phyloP scores from a whole-genome alignment of 2,113 vertebrate genomes.

The Illadopsis cleaveri region DNA sequence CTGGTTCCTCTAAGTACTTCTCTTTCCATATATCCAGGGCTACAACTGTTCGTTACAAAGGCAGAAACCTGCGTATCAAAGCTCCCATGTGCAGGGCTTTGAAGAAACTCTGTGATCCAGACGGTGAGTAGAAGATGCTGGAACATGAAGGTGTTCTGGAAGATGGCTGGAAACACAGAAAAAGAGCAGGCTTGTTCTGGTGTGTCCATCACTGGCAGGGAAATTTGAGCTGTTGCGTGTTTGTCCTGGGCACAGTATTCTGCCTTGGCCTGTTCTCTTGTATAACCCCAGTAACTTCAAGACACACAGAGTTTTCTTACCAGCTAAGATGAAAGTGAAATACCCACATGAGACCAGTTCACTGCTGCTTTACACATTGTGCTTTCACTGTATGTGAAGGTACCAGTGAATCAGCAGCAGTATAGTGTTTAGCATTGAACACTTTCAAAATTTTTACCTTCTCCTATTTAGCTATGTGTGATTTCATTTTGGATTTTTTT shows the following conservation, averaged over 20 bases:
- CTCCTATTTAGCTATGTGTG: background rate
- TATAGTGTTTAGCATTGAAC: background rate
- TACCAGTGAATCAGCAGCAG: background rate
- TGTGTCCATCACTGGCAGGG: background rate
- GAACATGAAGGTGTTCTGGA: background rate
- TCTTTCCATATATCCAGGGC: constrained; percentile 75
- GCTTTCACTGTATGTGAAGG: background rate
- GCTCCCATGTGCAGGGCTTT: constrained; percentile 96
- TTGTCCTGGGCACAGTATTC: background rate
- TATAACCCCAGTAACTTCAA: background rate
- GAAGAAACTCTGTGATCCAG: constrained; percentile 97
- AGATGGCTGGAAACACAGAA: background rate
- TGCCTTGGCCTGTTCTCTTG: background rate
- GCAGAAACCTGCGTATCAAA: constrained; percentile 96
- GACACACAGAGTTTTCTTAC: background rate
- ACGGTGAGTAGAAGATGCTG: constrained; percentile 80
- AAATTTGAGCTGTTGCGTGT: background rate
- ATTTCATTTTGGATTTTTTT: background rate
- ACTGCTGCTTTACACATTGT: background rate
- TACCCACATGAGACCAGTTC: background rate
- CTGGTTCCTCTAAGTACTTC: background rate
- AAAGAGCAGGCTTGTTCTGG: background rate
- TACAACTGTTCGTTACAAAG: constrained; percentile 96
- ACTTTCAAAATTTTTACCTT: background rate
- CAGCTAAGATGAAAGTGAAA: background rate